Conservation (phyloP, 1,140 invertebrate species). For the Aphelenchoides avenae region DNA sequence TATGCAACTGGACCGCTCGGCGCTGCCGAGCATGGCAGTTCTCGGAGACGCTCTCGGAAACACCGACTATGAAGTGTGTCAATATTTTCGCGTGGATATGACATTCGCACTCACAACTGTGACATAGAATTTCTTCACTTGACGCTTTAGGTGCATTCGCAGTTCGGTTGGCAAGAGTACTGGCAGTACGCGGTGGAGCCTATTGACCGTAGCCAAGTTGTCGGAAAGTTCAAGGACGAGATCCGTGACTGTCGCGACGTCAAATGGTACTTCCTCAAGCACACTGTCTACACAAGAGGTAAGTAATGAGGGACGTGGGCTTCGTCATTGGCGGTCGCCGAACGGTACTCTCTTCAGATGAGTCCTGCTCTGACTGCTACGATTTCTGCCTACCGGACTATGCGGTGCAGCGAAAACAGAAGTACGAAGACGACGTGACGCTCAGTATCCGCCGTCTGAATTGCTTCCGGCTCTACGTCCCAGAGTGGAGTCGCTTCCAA, state of each 20-base stretch:
- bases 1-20: conserved; percentile 49
- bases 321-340: background rate
- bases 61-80: conserved; percentile 39
- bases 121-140: too few species aligned
- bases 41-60: conserved; percentile 37
- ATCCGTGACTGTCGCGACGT: conserved; percentile 48
- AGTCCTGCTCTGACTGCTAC: conserved; percentile 50
- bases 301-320: conserved; percentile 4
- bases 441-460: conserved; percentile 39
- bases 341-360: conserved; percentile 36
- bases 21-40: conserved; percentile 36
- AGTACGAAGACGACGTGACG: conserved; percentile 52
- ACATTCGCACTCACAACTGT: too few species aligned
- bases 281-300: conserved; percentile 55
- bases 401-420: conserved; percentile 52
- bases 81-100: too few species aligned
- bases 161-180: conserved; percentile 59
- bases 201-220: conserved; percentile 37
- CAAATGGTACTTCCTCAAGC: conserved; percentile 55
- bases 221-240: conserved; percentile 41
- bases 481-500: conserved; percentile 36
- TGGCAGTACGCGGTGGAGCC: conserved; percentile 51
- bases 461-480: conserved; percentile 38
- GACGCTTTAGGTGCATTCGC: conserved; percentile 29
- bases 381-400: conserved; percentile 58